These are phyloP conservation scores for Muraenolepis orangiensis DNA, from an alignment of 2,797 vertebrate genomes.

Conservation along the genomic window DNA sequence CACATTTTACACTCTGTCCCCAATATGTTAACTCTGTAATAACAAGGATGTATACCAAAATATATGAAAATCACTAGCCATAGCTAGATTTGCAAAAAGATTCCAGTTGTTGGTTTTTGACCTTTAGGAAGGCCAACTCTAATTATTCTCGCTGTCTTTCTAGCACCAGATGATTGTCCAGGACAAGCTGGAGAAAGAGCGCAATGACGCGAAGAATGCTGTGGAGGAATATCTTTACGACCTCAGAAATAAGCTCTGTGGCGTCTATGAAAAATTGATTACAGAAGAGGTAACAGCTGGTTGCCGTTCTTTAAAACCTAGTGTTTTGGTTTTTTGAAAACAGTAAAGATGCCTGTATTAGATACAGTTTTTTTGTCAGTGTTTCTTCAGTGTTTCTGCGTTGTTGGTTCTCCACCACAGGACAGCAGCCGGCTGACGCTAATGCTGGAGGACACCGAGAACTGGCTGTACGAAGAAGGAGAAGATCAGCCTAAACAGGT, in stretches of 20 bases:
- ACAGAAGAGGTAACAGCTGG: conserved; percentile 79
- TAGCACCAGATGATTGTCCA: conserved; percentile 93
- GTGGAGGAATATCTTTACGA: conserved; percentile 96
- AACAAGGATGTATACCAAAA: not conserved
- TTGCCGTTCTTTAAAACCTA: not conserved
- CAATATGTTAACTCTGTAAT: not conserved
- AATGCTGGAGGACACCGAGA: conserved; percentile 90
- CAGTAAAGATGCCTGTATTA: not conserved
- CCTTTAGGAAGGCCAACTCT: not conserved
- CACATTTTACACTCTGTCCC: too few species aligned
- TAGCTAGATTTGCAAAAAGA: not conserved
- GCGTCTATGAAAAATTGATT: conserved; percentile 85
- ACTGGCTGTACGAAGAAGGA: conserved; percentile 95
- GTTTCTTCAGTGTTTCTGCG: not conserved
- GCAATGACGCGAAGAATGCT: conserved; percentile 91
- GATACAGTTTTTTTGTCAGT: not conserved
- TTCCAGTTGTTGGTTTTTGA: not conserved
- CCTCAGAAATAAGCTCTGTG: conserved; percentile 85
- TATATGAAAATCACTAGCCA: not conserved
- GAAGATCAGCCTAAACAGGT: conserved; percentile 91
- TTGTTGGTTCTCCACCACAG: conserved; percentile 54
- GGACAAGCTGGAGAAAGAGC: conserved; percentile 92
- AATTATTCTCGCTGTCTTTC: conserved; percentile 5
- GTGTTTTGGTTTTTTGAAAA: not conserved
- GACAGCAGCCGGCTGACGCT: conserved; percentile 81